A percentile compares a stretch with the other conserved stretches of the same genome.
Evolutionary conservation across 2,113 vertebrate genomes (phyloP).

Genomic region (Elephas maximus): DNA sequence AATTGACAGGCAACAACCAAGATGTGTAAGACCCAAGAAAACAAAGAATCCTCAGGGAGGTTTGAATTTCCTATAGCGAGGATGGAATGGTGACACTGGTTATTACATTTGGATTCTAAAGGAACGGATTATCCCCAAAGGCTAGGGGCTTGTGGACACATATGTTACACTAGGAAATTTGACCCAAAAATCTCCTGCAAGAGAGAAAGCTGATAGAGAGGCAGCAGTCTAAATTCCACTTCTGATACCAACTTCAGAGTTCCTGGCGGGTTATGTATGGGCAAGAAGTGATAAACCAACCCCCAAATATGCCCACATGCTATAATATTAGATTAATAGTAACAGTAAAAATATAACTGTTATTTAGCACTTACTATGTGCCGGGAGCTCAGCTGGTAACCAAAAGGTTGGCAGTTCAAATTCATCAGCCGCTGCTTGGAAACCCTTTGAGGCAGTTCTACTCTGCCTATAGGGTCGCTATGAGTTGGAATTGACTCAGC

Average conservation of each 20-base stretch:
- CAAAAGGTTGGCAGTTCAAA: no score
- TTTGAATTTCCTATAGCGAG: neutral
- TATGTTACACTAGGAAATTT: constrained; percentile 9
- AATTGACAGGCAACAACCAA: neutral
- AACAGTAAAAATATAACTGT: neutral
- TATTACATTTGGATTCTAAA: constrained; percentile 12
- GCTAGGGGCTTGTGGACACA: neutral
- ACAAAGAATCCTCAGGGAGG: neutral
- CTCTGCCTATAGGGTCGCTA: no score
- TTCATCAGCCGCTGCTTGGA: no score
- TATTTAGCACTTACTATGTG: neutral
- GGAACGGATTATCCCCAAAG: constrained; percentile 1
- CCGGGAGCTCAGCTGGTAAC: no score
- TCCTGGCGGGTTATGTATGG: neutral
- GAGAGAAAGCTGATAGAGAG: constrained; percentile 5
- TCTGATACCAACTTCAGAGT: constrained; percentile 17
- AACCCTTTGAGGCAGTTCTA: no score
- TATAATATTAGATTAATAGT: constrained; percentile 22
- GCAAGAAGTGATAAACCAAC: constrained; percentile 28
- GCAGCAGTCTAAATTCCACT: neutral
- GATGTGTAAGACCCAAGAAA: neutral
- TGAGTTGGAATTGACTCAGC: no score
- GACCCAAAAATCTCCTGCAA: neutral
- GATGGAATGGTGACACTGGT: neutral
- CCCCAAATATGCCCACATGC: neutral